A percentile compares a stretch with the other conserved stretches of the same genome.
phyloP scores from a whole-genome alignment of 2,888 invertebrate genomes.

The Xylocampa areola region DNA sequence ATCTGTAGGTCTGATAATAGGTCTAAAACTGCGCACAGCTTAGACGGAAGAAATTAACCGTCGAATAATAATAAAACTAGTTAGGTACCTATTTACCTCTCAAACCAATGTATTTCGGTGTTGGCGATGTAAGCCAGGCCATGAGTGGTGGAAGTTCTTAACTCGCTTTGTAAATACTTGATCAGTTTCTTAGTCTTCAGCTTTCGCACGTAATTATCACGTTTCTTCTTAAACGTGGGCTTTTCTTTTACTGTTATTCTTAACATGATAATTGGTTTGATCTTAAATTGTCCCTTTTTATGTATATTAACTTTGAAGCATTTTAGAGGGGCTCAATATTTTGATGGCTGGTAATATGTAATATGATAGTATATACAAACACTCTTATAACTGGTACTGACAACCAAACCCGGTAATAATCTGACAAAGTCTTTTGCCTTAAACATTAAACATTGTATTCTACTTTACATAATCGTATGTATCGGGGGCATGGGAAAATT shows the following conservation, averaged over 20 bases:
- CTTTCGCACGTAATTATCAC: conserved; percentile 70
- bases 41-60: no score
- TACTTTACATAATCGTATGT: no score
- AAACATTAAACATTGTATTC: no score
- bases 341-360: no score
- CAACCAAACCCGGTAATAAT: no score
- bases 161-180: conserved; percentile 75
- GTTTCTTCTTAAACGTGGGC: conserved; percentile 70
- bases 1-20: no score
- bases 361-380: no score
- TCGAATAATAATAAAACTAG: not conserved
- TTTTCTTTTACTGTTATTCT: conserved; percentile 65
- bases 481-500: no score
- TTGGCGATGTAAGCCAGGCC: conserved; percentile 78
- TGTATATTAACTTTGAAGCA: conserved; percentile 1
- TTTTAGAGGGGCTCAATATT: not conserved
- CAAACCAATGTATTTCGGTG: conserved; percentile 75
- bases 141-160: conserved; percentile 77
- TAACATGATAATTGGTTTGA: conserved; percentile 61
- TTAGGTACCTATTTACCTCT: conserved; percentile 70
- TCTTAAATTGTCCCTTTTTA: not conserved
- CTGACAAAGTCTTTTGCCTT: no score
- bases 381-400: no score
- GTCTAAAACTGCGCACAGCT: no score
- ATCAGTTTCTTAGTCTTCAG: conserved; percentile 69